Conservation (phyloP, 2,113 vertebrate genomes). For the Rhineura floridana region DNA sequence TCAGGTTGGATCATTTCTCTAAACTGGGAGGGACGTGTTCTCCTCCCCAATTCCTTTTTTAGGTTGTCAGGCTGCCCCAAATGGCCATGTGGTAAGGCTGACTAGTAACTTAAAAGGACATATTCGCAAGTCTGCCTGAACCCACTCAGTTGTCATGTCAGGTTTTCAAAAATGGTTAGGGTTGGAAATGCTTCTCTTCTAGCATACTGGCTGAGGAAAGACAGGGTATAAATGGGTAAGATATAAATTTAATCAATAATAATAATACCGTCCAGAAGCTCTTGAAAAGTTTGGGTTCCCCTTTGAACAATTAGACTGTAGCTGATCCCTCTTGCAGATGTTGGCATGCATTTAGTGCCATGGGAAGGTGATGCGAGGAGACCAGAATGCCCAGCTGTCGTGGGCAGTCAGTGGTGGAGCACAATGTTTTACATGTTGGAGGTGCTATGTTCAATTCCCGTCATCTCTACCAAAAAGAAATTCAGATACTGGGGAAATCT, state of each 20-base stretch:
- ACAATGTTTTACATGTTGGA: neutral
- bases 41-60: too few relatives aligned
- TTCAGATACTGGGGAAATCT: too few relatives aligned
- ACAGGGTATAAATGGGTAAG: too few relatives aligned
- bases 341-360: neutral
- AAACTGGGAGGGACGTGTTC: neutral
- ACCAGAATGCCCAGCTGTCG: neutral
- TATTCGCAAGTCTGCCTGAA: neutral
- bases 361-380: too few relatives aligned
- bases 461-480: too few relatives aligned
- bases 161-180: neutral
- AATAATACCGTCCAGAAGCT: neutral
- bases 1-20: neutral
- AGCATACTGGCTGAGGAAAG: neutral
- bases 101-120: neutral
- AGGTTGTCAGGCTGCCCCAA: too few relatives aligned
- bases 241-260: too few relatives aligned
- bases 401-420: neutral
- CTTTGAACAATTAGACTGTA: neutral
- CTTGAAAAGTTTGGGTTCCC: neutral
- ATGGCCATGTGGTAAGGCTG: too few relatives aligned
- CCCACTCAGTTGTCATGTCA: neutral
- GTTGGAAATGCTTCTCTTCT: neutral
- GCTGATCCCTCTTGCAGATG: neutral
- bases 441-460: too few relatives aligned